Evolutionary conservation across 2,113 vertebrate genomes (phyloP).

Genomic region (Rhodinocichla rosea): DNA sequence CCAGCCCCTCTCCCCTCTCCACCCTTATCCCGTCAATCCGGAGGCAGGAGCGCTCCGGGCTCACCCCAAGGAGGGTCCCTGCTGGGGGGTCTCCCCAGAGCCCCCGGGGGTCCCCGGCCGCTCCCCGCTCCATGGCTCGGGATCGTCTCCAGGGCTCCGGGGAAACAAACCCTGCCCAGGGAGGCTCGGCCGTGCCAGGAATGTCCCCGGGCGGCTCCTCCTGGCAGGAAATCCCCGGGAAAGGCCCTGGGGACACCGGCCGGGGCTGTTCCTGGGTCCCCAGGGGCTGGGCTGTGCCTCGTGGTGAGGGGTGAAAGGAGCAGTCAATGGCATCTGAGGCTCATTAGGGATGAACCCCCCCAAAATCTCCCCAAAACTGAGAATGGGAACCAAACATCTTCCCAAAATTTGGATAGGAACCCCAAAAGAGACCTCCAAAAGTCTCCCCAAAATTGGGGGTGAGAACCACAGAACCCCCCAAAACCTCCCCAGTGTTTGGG

Average conservation of each 20-base stretch:
- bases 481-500: neutral
- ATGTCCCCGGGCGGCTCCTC: neutral
- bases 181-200: neutral
- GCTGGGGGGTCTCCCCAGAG: neutral
- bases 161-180: constrained; percentile 14
- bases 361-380: neutral
- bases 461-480: neutral
- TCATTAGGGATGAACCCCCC: neutral
- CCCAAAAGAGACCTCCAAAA: neutral
- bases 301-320: neutral
- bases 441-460: neutral
- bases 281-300: neutral
- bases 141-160: constrained; percentile 2
- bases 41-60: neutral
- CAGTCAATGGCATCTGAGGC: neutral
- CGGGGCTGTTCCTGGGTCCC: neutral
- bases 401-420: neutral
- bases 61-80: neutral
- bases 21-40: neutral
- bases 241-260: neutral
- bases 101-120: neutral
- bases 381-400: rapidly evolving
- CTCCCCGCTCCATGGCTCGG: neutral
- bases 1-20: neutral
- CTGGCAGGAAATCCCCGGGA: neutral